Base-by-base conservation (phyloP, 2,113 vertebrate species). In the Poecilia latipinna region DNA sequence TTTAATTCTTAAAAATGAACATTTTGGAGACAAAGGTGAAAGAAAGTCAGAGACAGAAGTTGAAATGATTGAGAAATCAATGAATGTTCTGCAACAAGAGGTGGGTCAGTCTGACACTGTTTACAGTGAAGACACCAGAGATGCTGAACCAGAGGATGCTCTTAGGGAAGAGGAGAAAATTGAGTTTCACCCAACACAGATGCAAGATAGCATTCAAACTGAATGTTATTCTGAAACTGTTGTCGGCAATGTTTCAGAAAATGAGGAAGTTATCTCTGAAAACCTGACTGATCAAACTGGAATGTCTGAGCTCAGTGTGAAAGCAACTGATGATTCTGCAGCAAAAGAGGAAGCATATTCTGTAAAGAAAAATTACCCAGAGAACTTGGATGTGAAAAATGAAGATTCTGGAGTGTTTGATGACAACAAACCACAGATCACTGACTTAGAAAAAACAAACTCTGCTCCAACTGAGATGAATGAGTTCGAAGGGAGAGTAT, bases 391-490 rank as follows among this genome's bases (percentile, higher is more conserved):
- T 0, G 4, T 63, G 0, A 74, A 1, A 60, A n/a, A 79, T 75
- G 67, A 77, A 7, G 77, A 77, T 54, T 19, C 26, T 68, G 3
- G 57, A 48, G 10, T 57, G 1, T 39, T 19, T 61, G 64, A 78
- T 67, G 31, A 7, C 11, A 39, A 37, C n/a, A 63, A 39, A 28
- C 11, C 31, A 61, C 69, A 26, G 2, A 51, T 33, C 15, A 68
- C 13, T 3, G 4, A 62, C n/a, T 19, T 1, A 54, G 77, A 71
- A 31, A 62, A 15, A 39, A 15, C 0, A 12, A n/a, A 67, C 15
- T 39, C 24, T 57, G 64, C 28, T 65, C 11, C 10, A 13, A 15
- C 5, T 26, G 65, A 68, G 28, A 61, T 62, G 4, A 26, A 35
- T 68, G 48, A 70, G 33, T 15, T 1, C 19, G 57, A 72, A 68